Evolutionary conservation across 37 sponge, comb jelly and placozoan genomes (phyloP), one percentile per base, ranked within the genome.

Genomic region (Petrosia ficiformis): DNA sequence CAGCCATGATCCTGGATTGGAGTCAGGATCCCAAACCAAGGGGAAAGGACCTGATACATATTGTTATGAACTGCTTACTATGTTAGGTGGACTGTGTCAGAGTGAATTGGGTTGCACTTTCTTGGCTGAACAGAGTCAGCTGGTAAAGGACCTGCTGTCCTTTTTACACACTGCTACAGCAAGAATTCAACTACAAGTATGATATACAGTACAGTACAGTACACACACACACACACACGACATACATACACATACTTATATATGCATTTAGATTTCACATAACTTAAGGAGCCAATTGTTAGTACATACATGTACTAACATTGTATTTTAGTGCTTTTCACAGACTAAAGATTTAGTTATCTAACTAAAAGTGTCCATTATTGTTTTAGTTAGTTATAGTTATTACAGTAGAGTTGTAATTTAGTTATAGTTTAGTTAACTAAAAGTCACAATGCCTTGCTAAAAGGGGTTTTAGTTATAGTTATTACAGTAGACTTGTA

Each of bases 11-110:
- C 65, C 64, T 11, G 28, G 36, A 21, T 3, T 38, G 0, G 67
- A 39, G 48, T 24, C 11, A 26, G 28, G 26, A 26, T 24, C 28
- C 6, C n/a, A 24, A n/a, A 26, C 44, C 19, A 57, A 34, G 42
- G 21, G 64, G 0, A 80, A 80, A 64, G 42, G 38, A 21, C 74
- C 94, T 11, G 94, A 94, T 67, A 86, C 87, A 29, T 94, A 94
- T 80, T 94, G 93, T 77, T 86, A 59, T 42, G 96, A 95, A 82
- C 90, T 95, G 16, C 86, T 95, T 58, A 86, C 96, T 24, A 97
- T 97, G 94, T 31, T 94, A 59, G 80, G 87, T 57, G 90, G 95
- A 8, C 82, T 97, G 79, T 82, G 95, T 38, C 92, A 90, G 59
- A 86, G 84, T 22, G 90, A 87, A 21, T 68, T 81, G 22, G 99